Evolutionary conservation across 2,113 vertebrate species (phyloP).

Genomic region (Seriola quinqueradiata): DNA sequence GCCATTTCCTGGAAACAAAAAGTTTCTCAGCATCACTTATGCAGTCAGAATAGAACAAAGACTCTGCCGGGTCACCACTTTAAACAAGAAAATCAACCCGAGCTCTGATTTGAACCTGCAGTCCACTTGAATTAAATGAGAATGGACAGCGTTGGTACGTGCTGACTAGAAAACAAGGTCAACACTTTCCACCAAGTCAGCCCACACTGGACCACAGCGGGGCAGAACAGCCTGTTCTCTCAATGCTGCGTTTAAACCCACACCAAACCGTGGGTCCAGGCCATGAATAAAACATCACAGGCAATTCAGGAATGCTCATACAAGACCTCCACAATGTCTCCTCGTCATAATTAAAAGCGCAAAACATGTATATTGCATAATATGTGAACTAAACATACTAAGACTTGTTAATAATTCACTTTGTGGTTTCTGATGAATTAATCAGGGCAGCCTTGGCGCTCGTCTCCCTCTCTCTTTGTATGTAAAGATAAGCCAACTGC

Average conservation of each 20-base stretch:
- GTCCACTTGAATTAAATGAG: slow-evolving; percentile 51
- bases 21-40: neutral
- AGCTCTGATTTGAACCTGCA: slow-evolving; percentile 29
- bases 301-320: slow-evolving; percentile 56
- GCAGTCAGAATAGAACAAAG: neutral
- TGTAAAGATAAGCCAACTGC: slow-evolving; percentile 22
- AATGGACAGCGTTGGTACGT: neutral
- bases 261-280: slow-evolving; percentile 19
- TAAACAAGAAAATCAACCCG: slow-evolving; percentile 15
- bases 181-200: slow-evolving; percentile 54
- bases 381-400: slow-evolving; percentile 73
- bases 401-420: slow-evolving; percentile 77
- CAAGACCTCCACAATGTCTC: slow-evolving; percentile 55
- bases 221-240: slow-evolving; percentile 53
- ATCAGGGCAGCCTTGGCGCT: slow-evolving; percentile 54
- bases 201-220: slow-evolving; percentile 55
- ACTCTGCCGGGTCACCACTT: slow-evolving; percentile 23
- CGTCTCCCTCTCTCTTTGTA: slow-evolving; percentile 3
- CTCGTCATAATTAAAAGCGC: slow-evolving; percentile 69
- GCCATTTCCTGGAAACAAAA: slow-evolving; percentile 7
- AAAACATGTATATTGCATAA: slow-evolving; percentile 76
- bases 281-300: slow-evolving; percentile 77
- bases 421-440: slow-evolving; percentile 75
- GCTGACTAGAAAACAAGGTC: slow-evolving; percentile 63
- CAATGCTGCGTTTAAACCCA: slow-evolving; percentile 22